Base-by-base conservation (phyloP, 2,797 vertebrate genomes). In the Syngnathus acus region DNA sequence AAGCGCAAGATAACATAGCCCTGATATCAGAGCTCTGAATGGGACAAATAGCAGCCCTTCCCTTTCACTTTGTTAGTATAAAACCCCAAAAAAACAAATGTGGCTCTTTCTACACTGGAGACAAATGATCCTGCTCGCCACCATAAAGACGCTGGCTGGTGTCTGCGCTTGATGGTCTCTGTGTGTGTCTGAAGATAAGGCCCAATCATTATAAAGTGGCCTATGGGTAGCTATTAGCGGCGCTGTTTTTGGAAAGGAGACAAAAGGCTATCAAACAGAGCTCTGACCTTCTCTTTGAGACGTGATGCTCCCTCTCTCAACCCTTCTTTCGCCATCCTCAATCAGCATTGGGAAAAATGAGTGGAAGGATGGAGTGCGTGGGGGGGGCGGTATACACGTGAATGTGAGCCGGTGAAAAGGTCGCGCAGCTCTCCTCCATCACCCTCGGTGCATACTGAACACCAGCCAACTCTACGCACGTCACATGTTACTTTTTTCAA, bases 191-290 rank as follows among this genome's bases (percentile, higher is more conserved):
- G 54, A 66, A 79, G 78, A 85, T 88, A 80, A 84, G 72, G 71
- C 60, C 68, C 82, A 78, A 80, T 84, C 84, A 85, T 76, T 84
- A 71, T 74, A 73, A 81, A 86, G 79, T 80, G 83, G 78, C 84
- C 84, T 77, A 74, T 77, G 77, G 80, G 75, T 65, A 81, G 83
- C 83, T 79, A 87, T 85, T 86, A 87, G 82, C 65, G 66, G 69
- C 47, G 70, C 68, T 82, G 78, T 76, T 83, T 87, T 87, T 82
- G 81, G 78, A 80, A 68, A 64, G 69, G 66, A 84, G 74, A 87
- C 83, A 84, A 84, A 85, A 79, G 77, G 75, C 78, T 79, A 84
- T 87, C 80, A 86, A 84, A 84, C 62, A 63, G 72, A 82, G 78
- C 68, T 68, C 78, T 78, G 85, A 85, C 87, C 84, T 87, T 87